phyloP scores from a whole-genome alignment of 2,113 vertebrate species.

The Nerophis lumbriciformis region DNA sequence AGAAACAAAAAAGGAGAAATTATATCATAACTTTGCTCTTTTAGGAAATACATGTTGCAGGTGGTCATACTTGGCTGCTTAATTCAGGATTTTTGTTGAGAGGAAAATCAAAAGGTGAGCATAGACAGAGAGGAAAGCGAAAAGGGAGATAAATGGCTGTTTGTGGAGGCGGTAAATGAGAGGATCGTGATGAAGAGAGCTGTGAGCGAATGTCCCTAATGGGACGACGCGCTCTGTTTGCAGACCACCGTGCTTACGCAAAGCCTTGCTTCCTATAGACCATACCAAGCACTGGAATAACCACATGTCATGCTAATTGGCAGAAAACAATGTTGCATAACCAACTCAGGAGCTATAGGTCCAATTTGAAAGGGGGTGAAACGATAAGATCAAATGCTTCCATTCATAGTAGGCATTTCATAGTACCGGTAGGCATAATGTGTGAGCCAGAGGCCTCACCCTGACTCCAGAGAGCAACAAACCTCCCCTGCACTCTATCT shows the following conservation, averaged over 20 bases:
- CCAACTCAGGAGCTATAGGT: constrained; percentile 46
- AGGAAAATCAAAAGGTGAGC: constrained; percentile 67
- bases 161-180: constrained; percentile 66
- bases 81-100: constrained; percentile 65
- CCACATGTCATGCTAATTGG: constrained; percentile 54
- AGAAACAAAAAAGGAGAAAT: constrained; percentile 62
- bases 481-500: constrained; percentile 13
- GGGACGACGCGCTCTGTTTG: constrained; percentile 52
- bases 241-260: constrained; percentile 47
- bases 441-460: constrained; percentile 22
- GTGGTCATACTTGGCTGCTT: constrained; percentile 57
- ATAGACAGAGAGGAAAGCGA: constrained; percentile 30
- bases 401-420: constrained; percentile 46
- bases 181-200: constrained; percentile 60
- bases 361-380: constrained; percentile 52
- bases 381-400: constrained; percentile 49
- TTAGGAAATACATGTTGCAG: constrained; percentile 57
- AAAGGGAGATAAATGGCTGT: constrained; percentile 64
- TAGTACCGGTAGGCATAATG: constrained; percentile 13
- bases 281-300: constrained; percentile 33
- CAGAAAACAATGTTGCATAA: constrained; percentile 52
- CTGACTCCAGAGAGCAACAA: constrained; percentile 8
- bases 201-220: constrained; percentile 60
- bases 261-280: constrained; percentile 32
- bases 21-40: constrained; percentile 68